phyloP scores from a whole-genome alignment of 2,797 vertebrate genomes.

The Neosilurus hyrtlii region DNA sequence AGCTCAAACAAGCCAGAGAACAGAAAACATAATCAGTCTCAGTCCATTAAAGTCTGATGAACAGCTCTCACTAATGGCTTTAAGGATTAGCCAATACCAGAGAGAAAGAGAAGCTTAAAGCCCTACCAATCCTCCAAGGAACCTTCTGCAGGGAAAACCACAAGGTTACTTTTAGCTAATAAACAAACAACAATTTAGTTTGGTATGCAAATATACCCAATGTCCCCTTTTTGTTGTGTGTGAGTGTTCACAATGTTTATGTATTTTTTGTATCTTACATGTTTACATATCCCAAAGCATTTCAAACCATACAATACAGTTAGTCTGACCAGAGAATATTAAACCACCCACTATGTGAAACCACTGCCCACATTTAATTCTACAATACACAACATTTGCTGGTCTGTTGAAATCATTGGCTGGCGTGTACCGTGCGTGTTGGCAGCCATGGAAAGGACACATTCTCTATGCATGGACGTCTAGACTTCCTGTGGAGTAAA shows the following conservation, averaged over 20 bases:
- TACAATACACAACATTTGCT: conserved; percentile 18
- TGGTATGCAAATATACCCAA: conserved; percentile 19
- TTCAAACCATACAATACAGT: neutral
- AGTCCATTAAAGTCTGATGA: conserved; percentile 63
- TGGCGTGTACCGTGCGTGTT: conserved; percentile 6
- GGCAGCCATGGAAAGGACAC: conserved; percentile 38
- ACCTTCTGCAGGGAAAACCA: conserved; percentile 38
- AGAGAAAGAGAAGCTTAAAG: conserved; percentile 36
- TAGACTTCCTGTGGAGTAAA: conserved; percentile 50
- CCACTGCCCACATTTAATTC: conserved; percentile 21
- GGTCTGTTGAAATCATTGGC: conserved; percentile 38
- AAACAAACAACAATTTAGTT: conserved; percentile 18
- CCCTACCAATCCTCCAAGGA: conserved; percentile 35
- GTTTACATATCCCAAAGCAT: neutral
- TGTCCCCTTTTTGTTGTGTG: neutral
- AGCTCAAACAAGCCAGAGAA: conserved; percentile 73
- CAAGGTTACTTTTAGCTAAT: conserved; percentile 34
- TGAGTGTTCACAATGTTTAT: neutral
- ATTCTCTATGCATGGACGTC: conserved; percentile 55
- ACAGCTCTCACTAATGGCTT: conserved; percentile 64
- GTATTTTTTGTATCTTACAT: neutral
- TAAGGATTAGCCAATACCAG: conserved; percentile 62
- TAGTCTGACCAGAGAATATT: neutral
- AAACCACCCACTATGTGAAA: neutral
- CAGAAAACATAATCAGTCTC: conserved; percentile 68